A percentile compares a stretch with the other conserved stretches of the same genome.
Conservation (phyloP, 2,113 vertebrate species). For the Hylia prasina region DNA sequence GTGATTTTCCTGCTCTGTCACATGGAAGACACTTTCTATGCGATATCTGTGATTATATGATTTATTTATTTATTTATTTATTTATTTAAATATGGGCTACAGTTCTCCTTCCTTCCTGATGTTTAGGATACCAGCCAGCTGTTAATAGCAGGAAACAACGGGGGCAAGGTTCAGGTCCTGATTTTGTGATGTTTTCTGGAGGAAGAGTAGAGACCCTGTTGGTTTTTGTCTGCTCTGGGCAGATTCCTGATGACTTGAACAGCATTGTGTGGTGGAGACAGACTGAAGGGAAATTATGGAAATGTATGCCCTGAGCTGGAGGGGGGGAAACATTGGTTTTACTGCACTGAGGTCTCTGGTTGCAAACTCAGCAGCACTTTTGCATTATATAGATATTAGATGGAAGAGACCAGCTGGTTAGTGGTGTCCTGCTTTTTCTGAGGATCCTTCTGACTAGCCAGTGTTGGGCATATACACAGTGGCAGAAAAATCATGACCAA, state of each 20-base stretch:
- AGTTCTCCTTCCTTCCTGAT: neutral
- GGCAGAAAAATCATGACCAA: neutral
- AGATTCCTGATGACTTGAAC: neutral
- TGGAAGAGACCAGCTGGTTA: neutral
- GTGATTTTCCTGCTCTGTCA: neutral
- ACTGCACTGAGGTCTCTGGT: neutral
- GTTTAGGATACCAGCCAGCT: neutral
- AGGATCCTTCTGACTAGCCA: neutral
- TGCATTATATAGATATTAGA: neutral
- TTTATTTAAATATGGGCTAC: neutral
- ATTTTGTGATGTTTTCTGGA: neutral
- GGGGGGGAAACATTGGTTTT: neutral
- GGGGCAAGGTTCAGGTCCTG: rapidly evolving
- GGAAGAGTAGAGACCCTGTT: neutral
- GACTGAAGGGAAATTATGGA: neutral
- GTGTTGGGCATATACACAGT: neutral
- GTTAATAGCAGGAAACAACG: neutral
- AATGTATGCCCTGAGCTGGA: neutral
- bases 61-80: too few relatives aligned
- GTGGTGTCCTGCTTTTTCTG: neutral
- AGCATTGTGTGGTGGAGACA: rapidly evolving
- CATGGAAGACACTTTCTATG: neutral
- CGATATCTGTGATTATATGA: neutral
- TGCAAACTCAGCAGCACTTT: neutral
- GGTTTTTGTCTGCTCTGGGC: neutral